Conservation (phyloP, 2,113 vertebrate species). For the Gallinago jamesoni region DNA sequence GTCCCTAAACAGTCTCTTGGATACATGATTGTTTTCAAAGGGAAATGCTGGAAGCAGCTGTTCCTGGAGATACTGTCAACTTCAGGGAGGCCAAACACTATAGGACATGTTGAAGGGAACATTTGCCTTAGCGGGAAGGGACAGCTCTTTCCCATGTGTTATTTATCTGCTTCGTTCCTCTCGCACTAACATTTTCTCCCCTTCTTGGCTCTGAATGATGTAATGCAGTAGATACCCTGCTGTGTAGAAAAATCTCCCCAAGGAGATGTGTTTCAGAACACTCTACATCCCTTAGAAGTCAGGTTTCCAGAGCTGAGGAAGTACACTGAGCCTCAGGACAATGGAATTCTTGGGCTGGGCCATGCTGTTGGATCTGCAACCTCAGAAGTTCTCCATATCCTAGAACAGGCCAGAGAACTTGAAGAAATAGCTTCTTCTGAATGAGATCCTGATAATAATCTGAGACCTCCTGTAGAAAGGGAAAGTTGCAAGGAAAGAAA, state of each 20-base stretch:
- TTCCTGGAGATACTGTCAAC: slow-evolving; percentile 18
- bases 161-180: not conserved
- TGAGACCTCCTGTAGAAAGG: not conserved
- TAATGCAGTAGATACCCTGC: not conserved
- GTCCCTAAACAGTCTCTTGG: not conserved
- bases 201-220: not conserved
- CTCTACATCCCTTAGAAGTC: not conserved
- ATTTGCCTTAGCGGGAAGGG: not conserved
- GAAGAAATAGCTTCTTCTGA: not conserved
- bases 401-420: not conserved
- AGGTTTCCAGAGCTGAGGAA: not conserved
- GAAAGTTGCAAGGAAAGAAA: not conserved
- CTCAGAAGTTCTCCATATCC: not conserved
- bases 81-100: fast-evolving
- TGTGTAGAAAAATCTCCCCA: not conserved
- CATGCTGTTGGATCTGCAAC: not conserved
- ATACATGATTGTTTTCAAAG: slow-evolving; percentile 33
- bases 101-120: not conserved
- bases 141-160: not conserved
- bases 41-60: slow-evolving; percentile 60
- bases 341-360: not conserved
- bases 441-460: not conserved
- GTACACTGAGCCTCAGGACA: not conserved
- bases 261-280: not conserved
- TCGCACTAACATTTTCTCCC: not conserved